Conservation (phyloP, 1,140 invertebrate species). For the Ditylenchus dipsaci region DNA sequence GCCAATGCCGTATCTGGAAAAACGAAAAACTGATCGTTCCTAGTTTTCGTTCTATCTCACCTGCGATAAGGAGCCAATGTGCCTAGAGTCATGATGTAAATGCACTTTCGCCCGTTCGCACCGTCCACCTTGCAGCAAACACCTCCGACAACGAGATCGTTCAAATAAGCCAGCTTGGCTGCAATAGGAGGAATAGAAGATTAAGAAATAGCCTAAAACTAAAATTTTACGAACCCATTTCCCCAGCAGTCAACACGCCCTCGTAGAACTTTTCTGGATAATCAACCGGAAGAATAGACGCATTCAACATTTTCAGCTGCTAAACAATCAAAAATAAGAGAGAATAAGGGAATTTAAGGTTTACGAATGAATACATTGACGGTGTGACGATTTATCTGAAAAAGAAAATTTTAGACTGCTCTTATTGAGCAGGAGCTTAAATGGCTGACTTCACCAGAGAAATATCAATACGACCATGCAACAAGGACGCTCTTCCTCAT, state of each 20-base stretch:
- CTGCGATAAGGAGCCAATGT: slow-evolving; percentile 62
- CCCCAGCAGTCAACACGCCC: slow-evolving; percentile 77
- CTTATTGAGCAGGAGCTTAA: too few relatives aligned
- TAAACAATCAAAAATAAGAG: slow-evolving; percentile 58
- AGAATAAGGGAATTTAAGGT: not conserved
- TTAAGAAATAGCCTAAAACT: too few relatives aligned
- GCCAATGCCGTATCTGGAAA: slow-evolving; percentile 56
- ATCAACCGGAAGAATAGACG: slow-evolving; percentile 95
- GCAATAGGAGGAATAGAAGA: not conserved
- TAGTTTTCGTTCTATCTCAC: slow-evolving; percentile 4
- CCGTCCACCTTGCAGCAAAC: slow-evolving; percentile 95
- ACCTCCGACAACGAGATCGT: slow-evolving; percentile 96
- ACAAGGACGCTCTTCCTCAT: slow-evolving; percentile 1
- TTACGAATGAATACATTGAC: slow-evolving; percentile 65
- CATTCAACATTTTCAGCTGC: slow-evolving; percentile 91
- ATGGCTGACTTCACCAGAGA: slow-evolving; percentile 87
- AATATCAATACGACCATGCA: slow-evolving; percentile 62
- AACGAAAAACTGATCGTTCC: not conserved
- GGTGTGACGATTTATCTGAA: slow-evolving; percentile 69
- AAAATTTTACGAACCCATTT: slow-evolving; percentile 58
- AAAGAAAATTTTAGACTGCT: too few relatives aligned
- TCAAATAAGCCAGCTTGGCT: slow-evolving; percentile 96
- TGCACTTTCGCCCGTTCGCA: slow-evolving; percentile 78
- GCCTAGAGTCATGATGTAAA: slow-evolving; percentile 99
- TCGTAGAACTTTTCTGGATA: slow-evolving; percentile 99